A percentile compares a stretch with the other conserved stretches of the same genome.
Evolutionary conservation across 2,888 invertebrate species (phyloP).

Genomic region (Pyrrhosoma nymphula): DNA sequence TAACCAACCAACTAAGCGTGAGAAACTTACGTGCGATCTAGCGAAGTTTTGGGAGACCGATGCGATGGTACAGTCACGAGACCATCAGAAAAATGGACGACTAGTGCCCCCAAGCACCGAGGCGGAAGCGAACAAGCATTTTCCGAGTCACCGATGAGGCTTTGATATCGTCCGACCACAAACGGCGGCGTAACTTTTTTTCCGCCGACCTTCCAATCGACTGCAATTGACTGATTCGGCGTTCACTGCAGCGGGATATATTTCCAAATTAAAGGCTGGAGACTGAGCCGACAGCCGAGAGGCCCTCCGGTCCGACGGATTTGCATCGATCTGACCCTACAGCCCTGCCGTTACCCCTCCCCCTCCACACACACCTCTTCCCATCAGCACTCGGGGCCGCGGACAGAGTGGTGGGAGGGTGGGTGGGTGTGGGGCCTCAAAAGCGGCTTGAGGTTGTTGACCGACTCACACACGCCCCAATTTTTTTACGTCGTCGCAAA

Average conservation of each 20-base stretch:
- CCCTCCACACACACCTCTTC: background rate
- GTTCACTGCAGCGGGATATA: background rate
- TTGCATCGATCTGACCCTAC: constrained; percentile 15
- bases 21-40: too few relatives aligned
- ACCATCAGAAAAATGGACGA: too few relatives aligned
- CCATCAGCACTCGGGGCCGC: background rate
- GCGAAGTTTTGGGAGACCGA: too few relatives aligned
- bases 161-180: background rate
- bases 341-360: background rate
- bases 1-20: too few relatives aligned
- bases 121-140: background rate
- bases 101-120: too few relatives aligned
- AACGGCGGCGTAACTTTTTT: background rate
- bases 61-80: too few relatives aligned
- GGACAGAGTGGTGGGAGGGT: background rate
- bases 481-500: background rate
- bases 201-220: background rate
- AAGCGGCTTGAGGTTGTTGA: background rate
- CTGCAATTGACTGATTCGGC: background rate
- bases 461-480: constrained; percentile 25
- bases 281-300: background rate
- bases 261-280: background rate
- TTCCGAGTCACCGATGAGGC: background rate
- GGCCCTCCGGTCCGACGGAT: background rate
- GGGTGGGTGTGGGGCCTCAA: too few relatives aligned